Base-by-base conservation (phyloP, 2,888 invertebrate species). In the Pardosa pseudoannulata region DNA sequence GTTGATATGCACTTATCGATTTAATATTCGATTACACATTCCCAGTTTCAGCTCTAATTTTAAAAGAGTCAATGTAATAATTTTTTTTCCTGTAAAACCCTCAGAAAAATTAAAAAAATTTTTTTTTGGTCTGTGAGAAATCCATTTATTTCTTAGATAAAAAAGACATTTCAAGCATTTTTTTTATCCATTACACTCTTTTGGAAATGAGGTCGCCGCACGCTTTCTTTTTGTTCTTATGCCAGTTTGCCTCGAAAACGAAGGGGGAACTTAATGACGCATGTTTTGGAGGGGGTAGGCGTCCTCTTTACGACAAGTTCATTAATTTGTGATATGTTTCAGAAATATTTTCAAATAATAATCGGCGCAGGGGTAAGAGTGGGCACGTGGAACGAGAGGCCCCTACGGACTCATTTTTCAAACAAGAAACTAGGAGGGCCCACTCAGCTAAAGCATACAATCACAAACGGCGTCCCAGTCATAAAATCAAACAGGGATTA, bases 261-360 rank as follows among this genome's bases (percentile, higher is more conserved):
- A 46, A 46, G 16, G 16, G 2, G 41, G 41, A 5, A 19, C 27
- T 46, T 80, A 80, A 73, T 72, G 72, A 80, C 79, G 79, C 79
- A 80, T 73, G 79, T 73, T 70, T 56, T 27, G 31, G 41, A 46
- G 41, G 41, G n/a, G 16, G 41, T 46, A 46, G 41, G 41, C 6
- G 28, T 13, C 46, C 73, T n/a, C 62, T 29, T 46, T 50, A 56
- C 65, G 76, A 78, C 71, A 71, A 83, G 83, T 83, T 83, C 83
- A 83, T 83, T 83, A 83, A 76, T 76, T 83, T 62, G 71, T 65
- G 76, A 83, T 83, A 78, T 71, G 68, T 65, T 76, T 16, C 39
- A 83, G 76, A 82, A 83, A 83, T 72, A 68, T 46, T 82, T 71
- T 70, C 29, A 6, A 23, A 46, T 16, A 65, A 64, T 64, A 29